A percentile compares a stretch with the other conserved stretches of the same genome.
phyloP scores from a whole-genome alignment of 2,888 invertebrate genomes.

The Epicampocera succincta region DNA sequence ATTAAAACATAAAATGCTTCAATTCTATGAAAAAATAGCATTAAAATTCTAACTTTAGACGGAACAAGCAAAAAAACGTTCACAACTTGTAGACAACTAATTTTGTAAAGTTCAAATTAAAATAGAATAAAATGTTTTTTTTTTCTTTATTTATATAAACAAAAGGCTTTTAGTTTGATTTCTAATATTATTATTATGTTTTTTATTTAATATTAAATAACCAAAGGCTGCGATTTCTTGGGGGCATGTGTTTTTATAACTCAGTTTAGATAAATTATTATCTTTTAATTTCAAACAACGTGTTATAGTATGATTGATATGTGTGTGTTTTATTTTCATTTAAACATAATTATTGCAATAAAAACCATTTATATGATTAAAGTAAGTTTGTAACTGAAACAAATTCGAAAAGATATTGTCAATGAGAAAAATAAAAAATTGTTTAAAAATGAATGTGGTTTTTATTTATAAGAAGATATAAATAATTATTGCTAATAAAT shows the following conservation, averaged over 20 bases:
- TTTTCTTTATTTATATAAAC: constrained; percentile 42
- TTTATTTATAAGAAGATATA: constrained; percentile 15
- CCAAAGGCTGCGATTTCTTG: constrained; percentile 82
- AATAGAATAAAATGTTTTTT: constrained; percentile 29
- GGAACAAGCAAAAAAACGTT: neutral
- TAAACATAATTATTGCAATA: constrained; percentile 7
- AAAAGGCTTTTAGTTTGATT: constrained; percentile 54
- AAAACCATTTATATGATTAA: constrained; percentile 28
- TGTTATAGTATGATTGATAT: constrained; percentile 57
- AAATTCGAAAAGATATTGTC: constrained; percentile 1
- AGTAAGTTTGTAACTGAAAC: constrained; percentile 47
- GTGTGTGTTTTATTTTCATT: constrained; percentile 41
- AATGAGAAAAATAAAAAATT: constrained; percentile 10
- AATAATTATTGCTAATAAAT: constrained; percentile 23
- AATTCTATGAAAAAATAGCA: no score
- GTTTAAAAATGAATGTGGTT: constrained; percentile 16
- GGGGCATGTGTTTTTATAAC: constrained; percentile 73
- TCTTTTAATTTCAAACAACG: constrained; percentile 11
- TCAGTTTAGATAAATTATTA: constrained; percentile 31
- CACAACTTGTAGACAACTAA: constrained; percentile 55
- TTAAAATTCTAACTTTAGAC: no score
- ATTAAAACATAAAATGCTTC: no score
- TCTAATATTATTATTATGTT: constrained; percentile 15
- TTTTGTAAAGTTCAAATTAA: constrained; percentile 8
- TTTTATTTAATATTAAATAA: constrained; percentile 17